phyloP scores from a whole-genome alignment of 2,113 vertebrate species.

The Dipodomys stephensi region DNA sequence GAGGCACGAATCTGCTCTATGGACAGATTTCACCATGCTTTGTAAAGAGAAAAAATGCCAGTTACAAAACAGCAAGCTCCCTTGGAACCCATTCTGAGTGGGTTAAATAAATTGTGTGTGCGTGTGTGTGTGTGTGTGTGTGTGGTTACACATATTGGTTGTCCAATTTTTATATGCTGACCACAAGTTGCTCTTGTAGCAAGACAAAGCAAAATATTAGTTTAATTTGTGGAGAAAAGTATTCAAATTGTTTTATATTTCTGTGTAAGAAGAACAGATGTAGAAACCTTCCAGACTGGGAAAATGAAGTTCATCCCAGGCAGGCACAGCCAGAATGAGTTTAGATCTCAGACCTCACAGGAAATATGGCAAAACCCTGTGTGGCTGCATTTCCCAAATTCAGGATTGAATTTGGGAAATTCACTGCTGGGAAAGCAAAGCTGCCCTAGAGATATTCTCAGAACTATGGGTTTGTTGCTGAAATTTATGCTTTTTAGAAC shows the following conservation, averaged over 20 bases:
- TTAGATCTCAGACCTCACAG: background rate
- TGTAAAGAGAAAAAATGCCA: background rate
- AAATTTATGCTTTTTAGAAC: slow-evolving; percentile 4
- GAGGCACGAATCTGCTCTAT: background rate
- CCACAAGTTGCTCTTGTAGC: background rate
- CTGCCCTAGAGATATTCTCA: background rate
- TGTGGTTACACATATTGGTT: background rate
- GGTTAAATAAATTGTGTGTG: background rate
- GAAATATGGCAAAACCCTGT: too few relatives aligned
- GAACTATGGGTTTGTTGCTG: background rate
- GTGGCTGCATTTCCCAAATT: background rate
- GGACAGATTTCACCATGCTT: background rate
- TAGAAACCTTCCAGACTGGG: background rate
- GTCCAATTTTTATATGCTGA: slow-evolving; percentile 19
- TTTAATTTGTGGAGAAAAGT: slow-evolving; percentile 36
- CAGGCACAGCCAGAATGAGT: background rate
- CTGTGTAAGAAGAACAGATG: background rate
- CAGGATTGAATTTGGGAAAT: background rate
- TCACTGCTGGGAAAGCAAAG: background rate
- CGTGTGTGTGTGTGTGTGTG: background rate
- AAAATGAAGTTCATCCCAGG: background rate
- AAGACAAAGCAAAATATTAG: background rate
- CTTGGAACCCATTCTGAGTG: background rate
- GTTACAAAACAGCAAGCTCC: background rate
- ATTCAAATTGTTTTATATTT: background rate